Evolutionary conservation across 2,797 vertebrate genomes (phyloP).

Genomic region (Anniella stebbinsi): DNA sequence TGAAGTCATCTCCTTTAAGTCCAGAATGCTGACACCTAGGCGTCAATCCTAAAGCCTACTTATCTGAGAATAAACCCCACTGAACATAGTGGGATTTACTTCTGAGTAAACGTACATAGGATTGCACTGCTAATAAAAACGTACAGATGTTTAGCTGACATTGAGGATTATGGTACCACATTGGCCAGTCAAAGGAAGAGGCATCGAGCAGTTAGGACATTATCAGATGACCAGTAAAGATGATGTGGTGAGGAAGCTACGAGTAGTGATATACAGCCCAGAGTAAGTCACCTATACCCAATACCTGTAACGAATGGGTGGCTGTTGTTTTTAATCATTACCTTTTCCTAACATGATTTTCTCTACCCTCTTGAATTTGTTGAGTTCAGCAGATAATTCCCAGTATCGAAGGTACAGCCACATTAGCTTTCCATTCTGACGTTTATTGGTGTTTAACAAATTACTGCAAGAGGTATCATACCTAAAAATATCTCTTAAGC

Average conservation of each 20-base stretch:
- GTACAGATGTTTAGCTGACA: not conserved
- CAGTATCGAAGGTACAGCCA: slow-evolving; percentile 97
- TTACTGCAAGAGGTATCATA: slow-evolving; percentile 91
- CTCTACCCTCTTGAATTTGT: slow-evolving; percentile 88
- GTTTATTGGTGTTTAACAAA: slow-evolving; percentile 86
- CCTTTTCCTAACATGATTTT: slow-evolving; percentile 78
- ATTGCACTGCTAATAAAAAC: not conserved
- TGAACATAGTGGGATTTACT: not conserved
- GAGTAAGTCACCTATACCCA: accelerated
- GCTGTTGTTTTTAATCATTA: slow-evolving; percentile 8
- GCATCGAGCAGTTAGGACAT: not conserved
- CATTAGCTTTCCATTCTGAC: slow-evolving; percentile 93
- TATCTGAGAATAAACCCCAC: not conserved
- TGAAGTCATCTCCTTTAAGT: not conserved
- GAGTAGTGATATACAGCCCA: not conserved
- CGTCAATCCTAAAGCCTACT: not conserved
- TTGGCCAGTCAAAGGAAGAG: slow-evolving; percentile 53
- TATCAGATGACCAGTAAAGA: slow-evolving; percentile 42
- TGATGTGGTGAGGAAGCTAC: slow-evolving; percentile 32
- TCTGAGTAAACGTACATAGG: not conserved
- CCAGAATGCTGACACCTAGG: not conserved
- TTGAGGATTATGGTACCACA: not conserved
- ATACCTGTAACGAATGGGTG: not conserved
- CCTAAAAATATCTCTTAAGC: slow-evolving; percentile 92
- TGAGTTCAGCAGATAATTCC: slow-evolving; percentile 88